A percentile compares a stretch with the other conserved stretches of the same genome.
phyloP scores from a whole-genome alignment of 2,888 invertebrate genomes.

The Hermodice carunculata region DNA sequence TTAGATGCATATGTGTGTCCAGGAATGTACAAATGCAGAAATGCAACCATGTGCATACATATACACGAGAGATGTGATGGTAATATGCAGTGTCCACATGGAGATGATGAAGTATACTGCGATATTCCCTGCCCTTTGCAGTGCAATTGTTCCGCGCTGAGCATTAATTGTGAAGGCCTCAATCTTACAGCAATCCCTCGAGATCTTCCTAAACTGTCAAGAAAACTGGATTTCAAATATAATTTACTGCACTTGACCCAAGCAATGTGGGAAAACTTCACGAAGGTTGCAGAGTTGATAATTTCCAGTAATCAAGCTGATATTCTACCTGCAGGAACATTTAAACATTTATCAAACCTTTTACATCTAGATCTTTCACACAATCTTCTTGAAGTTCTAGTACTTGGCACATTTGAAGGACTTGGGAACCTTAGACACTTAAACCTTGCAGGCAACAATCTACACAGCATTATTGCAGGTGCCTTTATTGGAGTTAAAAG shows the following conservation, averaged over 20 bases:
- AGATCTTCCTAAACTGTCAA: background rate
- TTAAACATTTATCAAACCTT: background rate
- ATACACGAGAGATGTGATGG: background rate
- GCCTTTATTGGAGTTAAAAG: background rate
- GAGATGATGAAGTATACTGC: constrained; percentile 10
- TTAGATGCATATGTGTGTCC: constrained; percentile 3
- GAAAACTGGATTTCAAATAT: background rate
- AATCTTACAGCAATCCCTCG: background rate
- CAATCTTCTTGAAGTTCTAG: background rate
- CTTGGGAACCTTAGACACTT: background rate
- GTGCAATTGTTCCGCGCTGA: constrained; percentile 1
- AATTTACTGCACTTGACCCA: background rate
- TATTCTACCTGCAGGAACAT: background rate
- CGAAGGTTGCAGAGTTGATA: background rate
- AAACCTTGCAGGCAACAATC: background rate
- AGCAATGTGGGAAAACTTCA: background rate
- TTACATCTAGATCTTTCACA: constrained; percentile 1
- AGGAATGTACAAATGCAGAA: background rate
- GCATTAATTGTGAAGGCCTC: background rate
- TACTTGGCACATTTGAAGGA: background rate
- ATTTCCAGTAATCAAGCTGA: background rate
- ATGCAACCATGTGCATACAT: background rate
- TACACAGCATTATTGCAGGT: background rate
- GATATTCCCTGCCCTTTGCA: background rate
- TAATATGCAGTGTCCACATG: background rate